Percentiles rank a stretch among this genome's conserved stretches.
phyloP scores from a whole-genome alignment of 2,888 invertebrate species.

The Colostygia pectinataria region DNA sequence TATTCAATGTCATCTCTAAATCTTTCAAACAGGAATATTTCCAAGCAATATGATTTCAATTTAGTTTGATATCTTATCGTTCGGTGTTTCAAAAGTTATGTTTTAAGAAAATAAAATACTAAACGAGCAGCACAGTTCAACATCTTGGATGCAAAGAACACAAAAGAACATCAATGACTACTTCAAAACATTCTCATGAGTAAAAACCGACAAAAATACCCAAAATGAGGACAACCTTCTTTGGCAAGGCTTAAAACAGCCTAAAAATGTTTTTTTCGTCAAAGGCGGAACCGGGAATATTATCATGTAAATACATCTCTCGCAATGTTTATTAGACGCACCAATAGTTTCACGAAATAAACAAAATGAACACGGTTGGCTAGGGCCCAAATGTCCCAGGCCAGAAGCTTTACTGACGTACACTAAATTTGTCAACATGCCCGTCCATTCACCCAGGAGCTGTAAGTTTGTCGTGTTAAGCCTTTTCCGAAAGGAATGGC shows the following conservation, averaged over 20 bases:
- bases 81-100: too few relatives aligned
- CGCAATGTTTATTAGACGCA: constrained; percentile 54
- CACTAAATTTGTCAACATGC: constrained; percentile 57
- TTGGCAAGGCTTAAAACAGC: constrained; percentile 16
- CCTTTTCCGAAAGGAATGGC: constrained; percentile 18
- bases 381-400: constrained; percentile 48
- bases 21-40: constrained; percentile 16
- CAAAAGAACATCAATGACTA: background rate
- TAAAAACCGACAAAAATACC: constrained; percentile 1
- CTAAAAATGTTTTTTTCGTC: constrained; percentile 17
- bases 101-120: too few relatives aligned
- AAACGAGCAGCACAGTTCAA: too few relatives aligned
- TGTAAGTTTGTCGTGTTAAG: constrained; percentile 22
- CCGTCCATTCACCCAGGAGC: constrained; percentile 36
- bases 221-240: constrained; percentile 9
- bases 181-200: background rate
- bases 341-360: constrained; percentile 55
- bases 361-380: constrained; percentile 65
- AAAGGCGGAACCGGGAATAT: constrained; percentile 36
- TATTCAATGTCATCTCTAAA: constrained; percentile 31
- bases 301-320: constrained; percentile 54
- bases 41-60: constrained; percentile 7
- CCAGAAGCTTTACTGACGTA: constrained; percentile 44
- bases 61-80: constrained; percentile 1
- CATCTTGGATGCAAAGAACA: background rate